phyloP scores from a whole-genome alignment of 2,797 vertebrate genomes.

The Bradypodion pumilum region DNA sequence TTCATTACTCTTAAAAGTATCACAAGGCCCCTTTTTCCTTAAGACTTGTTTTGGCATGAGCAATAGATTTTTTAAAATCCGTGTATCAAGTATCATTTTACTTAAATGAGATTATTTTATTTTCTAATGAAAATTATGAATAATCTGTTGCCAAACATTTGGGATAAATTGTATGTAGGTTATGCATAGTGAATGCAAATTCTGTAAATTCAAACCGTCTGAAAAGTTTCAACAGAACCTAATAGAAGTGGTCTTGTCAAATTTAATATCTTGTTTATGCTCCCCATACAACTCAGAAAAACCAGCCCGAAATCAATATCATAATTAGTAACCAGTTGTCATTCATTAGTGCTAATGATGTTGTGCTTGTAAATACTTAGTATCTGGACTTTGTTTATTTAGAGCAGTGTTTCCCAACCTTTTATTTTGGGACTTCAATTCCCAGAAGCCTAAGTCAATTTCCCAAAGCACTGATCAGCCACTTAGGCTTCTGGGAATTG shows the following conservation, averaged over 20 bases:
- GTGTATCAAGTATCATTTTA: background rate
- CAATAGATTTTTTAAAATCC: background rate
- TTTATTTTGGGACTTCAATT: too few relatives aligned
- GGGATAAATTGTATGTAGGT: background rate
- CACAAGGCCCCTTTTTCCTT: too few relatives aligned
- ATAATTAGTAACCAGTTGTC: background rate
- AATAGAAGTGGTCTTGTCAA: background rate
- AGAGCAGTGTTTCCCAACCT: too few relatives aligned
- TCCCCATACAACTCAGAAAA: background rate
- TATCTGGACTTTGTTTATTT: too few relatives aligned
- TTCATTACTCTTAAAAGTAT: too few relatives aligned
- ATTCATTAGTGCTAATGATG: background rate
- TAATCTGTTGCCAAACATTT: background rate
- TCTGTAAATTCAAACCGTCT: background rate
- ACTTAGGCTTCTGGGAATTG: too few relatives aligned
- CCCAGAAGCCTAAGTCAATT: too few relatives aligned
- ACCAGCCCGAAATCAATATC: background rate
- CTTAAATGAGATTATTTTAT: background rate
- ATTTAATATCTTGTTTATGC: background rate
- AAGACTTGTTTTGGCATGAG: too few relatives aligned
- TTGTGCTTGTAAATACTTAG: background rate
- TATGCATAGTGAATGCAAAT: background rate
- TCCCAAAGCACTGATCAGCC: too few relatives aligned
- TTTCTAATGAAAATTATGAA: background rate
- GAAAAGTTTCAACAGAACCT: background rate